phyloP scores from a whole-genome alignment of 2,888 invertebrate species.

The Gerris lacustris region DNA sequence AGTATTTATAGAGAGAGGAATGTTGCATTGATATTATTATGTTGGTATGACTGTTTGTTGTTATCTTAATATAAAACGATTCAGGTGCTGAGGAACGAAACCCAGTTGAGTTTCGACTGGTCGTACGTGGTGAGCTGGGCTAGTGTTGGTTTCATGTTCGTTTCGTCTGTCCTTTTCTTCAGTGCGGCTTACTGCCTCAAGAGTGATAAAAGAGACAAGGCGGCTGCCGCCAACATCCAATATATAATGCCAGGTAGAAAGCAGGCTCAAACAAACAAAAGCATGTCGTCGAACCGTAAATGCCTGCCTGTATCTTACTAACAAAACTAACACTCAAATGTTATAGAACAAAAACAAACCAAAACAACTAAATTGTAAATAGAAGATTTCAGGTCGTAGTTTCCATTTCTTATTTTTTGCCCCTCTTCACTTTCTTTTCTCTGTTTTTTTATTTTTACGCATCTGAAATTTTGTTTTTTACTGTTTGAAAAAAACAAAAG shows the following conservation, averaged over 20 bases:
- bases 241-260: slow-evolving; percentile 74
- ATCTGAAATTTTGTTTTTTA: no score
- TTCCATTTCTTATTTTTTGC: no score
- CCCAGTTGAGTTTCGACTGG: slow-evolving; percentile 67
- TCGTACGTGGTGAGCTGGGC: slow-evolving; percentile 76
- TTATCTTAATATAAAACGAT: neutral
- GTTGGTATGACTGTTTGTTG: no score
- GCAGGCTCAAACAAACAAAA: neutral
- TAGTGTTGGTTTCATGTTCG: slow-evolving; percentile 61
- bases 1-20: no score
- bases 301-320: neutral
- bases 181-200: slow-evolving; percentile 65
- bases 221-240: slow-evolving; percentile 62
- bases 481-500: no score
- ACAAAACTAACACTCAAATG: neutral
- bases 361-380: no score
- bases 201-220: slow-evolving; percentile 59
- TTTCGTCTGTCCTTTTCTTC: slow-evolving; percentile 64
- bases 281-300: neutral
- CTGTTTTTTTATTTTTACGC: no score
- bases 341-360: no score
- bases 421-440: no score
- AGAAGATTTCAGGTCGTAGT: no score
- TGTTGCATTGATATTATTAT: no score
- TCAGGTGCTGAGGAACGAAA: slow-evolving; percentile 59